Evolutionary conservation across 2,113 vertebrate genomes (phyloP).

Genomic region (Hyla sarda): DNA sequence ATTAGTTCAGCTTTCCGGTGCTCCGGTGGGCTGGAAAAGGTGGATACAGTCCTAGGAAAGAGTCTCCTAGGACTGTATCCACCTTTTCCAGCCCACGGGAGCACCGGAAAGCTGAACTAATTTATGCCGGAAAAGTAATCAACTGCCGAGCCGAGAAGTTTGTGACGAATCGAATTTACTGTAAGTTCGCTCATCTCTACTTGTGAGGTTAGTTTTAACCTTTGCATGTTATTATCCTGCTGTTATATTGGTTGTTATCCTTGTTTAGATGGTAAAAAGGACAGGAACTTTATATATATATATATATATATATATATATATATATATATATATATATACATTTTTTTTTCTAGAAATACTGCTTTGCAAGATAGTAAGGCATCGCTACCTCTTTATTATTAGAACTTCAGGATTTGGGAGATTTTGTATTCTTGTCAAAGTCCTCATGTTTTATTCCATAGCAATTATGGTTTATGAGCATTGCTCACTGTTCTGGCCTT

Average conservation of each 20-base stretch:
- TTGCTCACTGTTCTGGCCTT: conserved; percentile 52
- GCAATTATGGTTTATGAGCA: conserved; percentile 59
- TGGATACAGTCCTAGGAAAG: too few species aligned
- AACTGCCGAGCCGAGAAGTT: too few species aligned
- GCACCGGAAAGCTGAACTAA: too few species aligned
- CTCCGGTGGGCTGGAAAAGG: too few species aligned
- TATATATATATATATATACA: too few species aligned
- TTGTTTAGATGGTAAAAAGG: not conserved
- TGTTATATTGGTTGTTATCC: not conserved
- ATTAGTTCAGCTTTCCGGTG: too few species aligned
- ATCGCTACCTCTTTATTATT: conserved; percentile 24
- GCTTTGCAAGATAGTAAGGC: not conserved
- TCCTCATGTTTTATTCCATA: conserved; percentile 48
- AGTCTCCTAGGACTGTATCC: too few species aligned
- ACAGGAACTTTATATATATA: not conserved
- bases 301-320: too few species aligned
- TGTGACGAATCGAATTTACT: too few species aligned
- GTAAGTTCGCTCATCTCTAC: too few species aligned
- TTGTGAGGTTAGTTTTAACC: not conserved
- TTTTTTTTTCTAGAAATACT: not conserved
- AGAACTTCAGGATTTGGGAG: conserved; percentile 1
- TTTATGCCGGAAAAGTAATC: too few species aligned
- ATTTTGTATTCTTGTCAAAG: conserved; percentile 32
- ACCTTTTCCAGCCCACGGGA: too few species aligned
- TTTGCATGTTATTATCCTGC: not conserved